Evolutionary conservation across 2,113 vertebrate species (phyloP), one percentile per base, ranked within the genome.

Genomic region (Gadus chalcogrammus): DNA sequence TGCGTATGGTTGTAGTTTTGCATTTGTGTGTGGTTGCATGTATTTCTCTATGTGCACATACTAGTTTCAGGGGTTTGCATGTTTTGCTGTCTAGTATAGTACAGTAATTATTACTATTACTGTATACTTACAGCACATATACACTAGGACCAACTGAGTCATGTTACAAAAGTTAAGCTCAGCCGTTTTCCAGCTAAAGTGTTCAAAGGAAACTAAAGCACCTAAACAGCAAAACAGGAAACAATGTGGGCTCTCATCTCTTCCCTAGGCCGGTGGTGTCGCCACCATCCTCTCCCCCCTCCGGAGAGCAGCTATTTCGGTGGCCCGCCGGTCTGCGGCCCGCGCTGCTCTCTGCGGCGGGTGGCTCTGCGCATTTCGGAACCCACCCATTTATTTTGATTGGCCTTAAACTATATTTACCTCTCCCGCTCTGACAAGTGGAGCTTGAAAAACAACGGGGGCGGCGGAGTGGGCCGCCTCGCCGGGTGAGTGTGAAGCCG

Each of bases 361-460:
- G 91, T 90, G 91, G 91, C 90, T 91, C 91, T 88, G 90, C 65
- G 88, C 92, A 91, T 93, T 92, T 87, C 77, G 78, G 89, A 94
- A 92, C 93, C 92, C 94, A 92, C 93, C 94, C 92, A 88, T 91
- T 91, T 92, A 95, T 95, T 95, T 94, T 91, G 94, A 93, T 93
- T 95, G 91, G 87, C 91, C 83, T 84, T 83, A 91, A 91, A 93
- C 94, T 97, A 95, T 96, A 95, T 95, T 96, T 93, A 95, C 93
- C 89, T 85, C 67, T 77, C 75, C 87, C 88, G 92, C 55, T 58
- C 55, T 58, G 55, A 58, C 55, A 95, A 93, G 91, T 92, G 87
- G 91, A 91, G 91, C 88, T 94, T 91, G 88, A 93, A 92, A 91
- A 92, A 92, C 83, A 85, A 87, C 85, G 85, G 79, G 68, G 87